Evolutionary conservation across 1,140 invertebrate species (phyloP), one percentile per base, ranked within the genome.

Genomic region (Lethrus apterus): DNA sequence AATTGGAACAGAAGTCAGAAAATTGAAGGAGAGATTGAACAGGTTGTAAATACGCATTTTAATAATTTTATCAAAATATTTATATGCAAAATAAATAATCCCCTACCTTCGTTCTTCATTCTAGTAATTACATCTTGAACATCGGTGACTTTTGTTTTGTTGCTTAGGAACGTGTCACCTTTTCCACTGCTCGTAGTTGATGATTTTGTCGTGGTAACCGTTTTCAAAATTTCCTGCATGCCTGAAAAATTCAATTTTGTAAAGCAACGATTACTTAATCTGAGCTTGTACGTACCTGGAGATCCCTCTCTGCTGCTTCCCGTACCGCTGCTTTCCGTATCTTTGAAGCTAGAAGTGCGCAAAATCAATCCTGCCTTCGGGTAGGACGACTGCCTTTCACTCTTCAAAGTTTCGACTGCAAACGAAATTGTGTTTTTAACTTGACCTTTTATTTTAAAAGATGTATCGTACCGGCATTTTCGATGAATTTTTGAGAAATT

Each of bases 401-500:
- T 66, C 61, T 73, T 73, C 15, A 62, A 58, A 29, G 66, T 69
- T 54, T 76, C 73, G 52, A 64, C 73, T 77, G 56, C 7, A 60
- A 62, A 46, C 21, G 9, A 38, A 38, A 8, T 18, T 17, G 17
- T 7, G 9, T 17, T 18, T 19, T 8, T 11, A 33, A 33, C 13
- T n/a, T 2, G 17, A n/a, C 1, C 35, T 14, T n/a, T 2, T 14
- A 38, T 10, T 21, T 21, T 20, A 2, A 17, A 3, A 24, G 5
- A 23, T 23, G 26, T 17, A 26, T 13, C 67, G 70, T 58, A 79
- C 78, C 77, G 50, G 75, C 76, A 63, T 71, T 78, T 56, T 80
- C 77, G 58, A 83, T 80, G 56, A 81, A 84, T 65, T 83, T 84
- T 57, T 84, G 79, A 7, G 80, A 81, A 29, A 84, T 69, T 20